These are phyloP conservation scores for Trachops cirrhosus DNA, from an alignment of 2,797 vertebrate genomes.

Conservation along the genomic window DNA sequence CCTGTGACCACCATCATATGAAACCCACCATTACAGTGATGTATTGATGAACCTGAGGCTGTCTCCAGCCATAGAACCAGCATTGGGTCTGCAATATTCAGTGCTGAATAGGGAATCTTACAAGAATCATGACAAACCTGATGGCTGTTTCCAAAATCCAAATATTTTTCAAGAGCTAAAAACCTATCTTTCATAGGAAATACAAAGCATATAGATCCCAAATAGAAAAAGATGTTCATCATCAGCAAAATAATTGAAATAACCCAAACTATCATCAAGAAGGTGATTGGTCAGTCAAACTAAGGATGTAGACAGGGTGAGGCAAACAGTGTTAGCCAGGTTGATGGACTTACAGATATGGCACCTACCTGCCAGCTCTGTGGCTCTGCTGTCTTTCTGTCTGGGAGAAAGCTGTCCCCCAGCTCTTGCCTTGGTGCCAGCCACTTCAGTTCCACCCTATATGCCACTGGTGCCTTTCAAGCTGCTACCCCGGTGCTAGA, in stretches of 20 bases:
- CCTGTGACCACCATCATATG: fast-evolving
- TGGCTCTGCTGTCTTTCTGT: too few species aligned
- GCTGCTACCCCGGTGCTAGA: too few species aligned
- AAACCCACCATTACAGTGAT: neutral
- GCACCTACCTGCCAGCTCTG: too few species aligned
- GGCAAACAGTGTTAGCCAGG: too few species aligned
- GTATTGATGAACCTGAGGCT: neutral
- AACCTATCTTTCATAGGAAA: neutral
- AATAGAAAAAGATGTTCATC: neutral
- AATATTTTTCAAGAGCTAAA: neutral
- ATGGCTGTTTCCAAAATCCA: neutral
- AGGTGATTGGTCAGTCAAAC: neutral
- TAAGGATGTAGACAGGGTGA: neutral
- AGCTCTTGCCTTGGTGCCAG: too few species aligned
- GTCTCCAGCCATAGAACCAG: neutral
- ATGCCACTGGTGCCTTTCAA: too few species aligned
- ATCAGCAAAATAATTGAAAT: neutral
- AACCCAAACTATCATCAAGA: neutral
- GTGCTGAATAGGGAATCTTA: neutral
- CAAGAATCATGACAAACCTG: neutral
- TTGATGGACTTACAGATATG: too few species aligned
- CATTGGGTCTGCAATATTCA: neutral
- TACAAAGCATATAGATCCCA: neutral
- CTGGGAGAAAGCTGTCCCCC: too few species aligned
- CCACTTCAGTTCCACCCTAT: too few species aligned